Percentiles rank a stretch among this genome's conserved stretches.
Conservation (phyloP, 2,113 vertebrate genomes). For the Hippoglossus stenolepis region DNA sequence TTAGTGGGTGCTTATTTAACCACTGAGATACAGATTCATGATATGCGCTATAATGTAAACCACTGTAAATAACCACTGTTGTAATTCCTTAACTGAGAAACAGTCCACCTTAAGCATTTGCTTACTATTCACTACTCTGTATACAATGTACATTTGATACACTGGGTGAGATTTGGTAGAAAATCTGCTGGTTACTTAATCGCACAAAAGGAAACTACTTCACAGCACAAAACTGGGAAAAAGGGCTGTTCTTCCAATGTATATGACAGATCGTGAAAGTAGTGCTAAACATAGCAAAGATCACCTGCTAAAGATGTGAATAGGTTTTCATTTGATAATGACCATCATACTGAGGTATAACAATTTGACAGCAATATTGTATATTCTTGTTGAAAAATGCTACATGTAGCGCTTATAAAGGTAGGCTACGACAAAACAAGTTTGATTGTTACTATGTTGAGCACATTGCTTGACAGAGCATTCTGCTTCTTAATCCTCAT, state of each 20-base stretch:
- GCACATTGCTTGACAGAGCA: slow-evolving; percentile 6
- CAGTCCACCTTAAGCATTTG: neutral
- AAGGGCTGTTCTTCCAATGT: neutral
- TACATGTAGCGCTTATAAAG: slow-evolving; percentile 23
- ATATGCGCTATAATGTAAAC: slow-evolving; percentile 36
- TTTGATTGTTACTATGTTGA: neutral
- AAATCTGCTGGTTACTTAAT: slow-evolving; percentile 49
- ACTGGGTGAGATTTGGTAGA: slow-evolving; percentile 26
- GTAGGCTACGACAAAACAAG: neutral
- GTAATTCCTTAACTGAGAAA: neutral
- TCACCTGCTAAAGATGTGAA: neutral
- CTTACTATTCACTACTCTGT: neutral
- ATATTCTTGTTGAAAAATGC: slow-evolving; percentile 26
- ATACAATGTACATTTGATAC: neutral
- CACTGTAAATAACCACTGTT: neutral
- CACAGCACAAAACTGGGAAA: neutral
- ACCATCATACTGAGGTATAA: slow-evolving; percentile 37
- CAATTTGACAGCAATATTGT: slow-evolving; percentile 10
- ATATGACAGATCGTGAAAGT: neutral
- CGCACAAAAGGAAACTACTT: slow-evolving; percentile 33
- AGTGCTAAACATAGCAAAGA: neutral
- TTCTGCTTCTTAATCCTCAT: neutral
- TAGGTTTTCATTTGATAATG: neutral
- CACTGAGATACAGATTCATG: slow-evolving; percentile 21
- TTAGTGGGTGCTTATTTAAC: slow-evolving; percentile 25